Conservation (phyloP, 2,888 invertebrate species). For the Arrhopalites spinosus region DNA sequence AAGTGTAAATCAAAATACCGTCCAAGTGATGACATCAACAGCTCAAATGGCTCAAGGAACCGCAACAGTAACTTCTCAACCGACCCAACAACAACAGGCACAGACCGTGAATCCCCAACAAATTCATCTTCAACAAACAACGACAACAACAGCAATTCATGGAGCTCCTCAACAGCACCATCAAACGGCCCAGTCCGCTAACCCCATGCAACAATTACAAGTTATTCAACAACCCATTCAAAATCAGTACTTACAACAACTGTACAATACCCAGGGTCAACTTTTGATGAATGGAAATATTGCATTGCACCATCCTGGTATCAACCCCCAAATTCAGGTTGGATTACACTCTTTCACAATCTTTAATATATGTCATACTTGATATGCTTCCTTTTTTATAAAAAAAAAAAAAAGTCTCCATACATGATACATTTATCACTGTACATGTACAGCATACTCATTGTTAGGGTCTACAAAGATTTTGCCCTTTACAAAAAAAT, state of each 20-base stretch:
- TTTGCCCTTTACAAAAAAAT: too few relatives aligned
- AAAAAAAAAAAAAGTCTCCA: background rate
- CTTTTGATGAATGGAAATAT: constrained; percentile 81
- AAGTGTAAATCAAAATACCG: background rate
- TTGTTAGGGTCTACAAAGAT: too few relatives aligned
- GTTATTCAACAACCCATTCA: constrained; percentile 83
- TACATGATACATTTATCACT: too few relatives aligned
- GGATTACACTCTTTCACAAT: too few relatives aligned
- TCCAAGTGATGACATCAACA: constrained; percentile 11
- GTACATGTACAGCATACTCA: too few relatives aligned
- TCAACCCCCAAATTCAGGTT: constrained; percentile 75
- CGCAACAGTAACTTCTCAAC: constrained; percentile 21
- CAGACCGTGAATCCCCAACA: constrained; percentile 33
- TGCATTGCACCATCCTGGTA: constrained; percentile 72
- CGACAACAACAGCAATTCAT: constrained; percentile 37
- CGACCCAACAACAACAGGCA: background rate
- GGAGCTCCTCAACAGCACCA: constrained; percentile 28
- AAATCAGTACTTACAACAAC: constrained; percentile 73
- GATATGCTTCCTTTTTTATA: too few relatives aligned
- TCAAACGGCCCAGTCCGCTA: constrained; percentile 31
- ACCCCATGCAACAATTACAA: constrained; percentile 66
- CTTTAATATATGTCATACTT: too few relatives aligned
- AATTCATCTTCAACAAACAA: constrained; percentile 48
- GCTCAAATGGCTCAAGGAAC: constrained; percentile 28
- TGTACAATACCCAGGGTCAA: constrained; percentile 76